These are phyloP conservation scores for Xiphophorus hellerii DNA, from an alignment of 2,113 vertebrate genomes.

Conservation along the genomic window DNA sequence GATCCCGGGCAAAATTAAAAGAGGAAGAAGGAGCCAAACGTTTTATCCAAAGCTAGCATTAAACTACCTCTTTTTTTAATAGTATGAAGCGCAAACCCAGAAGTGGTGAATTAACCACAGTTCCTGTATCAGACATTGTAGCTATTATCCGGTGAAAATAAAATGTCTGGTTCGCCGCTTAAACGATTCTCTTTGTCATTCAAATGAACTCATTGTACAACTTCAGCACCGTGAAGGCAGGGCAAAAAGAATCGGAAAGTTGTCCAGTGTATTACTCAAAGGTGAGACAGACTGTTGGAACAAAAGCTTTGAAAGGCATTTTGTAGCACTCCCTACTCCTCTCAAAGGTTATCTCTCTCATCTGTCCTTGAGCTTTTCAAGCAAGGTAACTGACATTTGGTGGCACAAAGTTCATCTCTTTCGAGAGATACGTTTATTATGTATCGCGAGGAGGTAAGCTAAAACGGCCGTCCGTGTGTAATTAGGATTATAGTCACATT, in stretches of 20 bases:
- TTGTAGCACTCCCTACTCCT: slow-evolving; percentile 49
- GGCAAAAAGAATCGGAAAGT: slow-evolving; percentile 57
- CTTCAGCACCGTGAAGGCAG: slow-evolving; percentile 58
- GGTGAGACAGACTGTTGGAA: slow-evolving; percentile 64
- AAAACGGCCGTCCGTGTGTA: slow-evolving; percentile 46
- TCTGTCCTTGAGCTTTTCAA: slow-evolving; percentile 64
- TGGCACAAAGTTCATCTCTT: slow-evolving; percentile 39
- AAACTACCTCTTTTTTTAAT: too few species aligned
- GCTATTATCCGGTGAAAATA: slow-evolving; percentile 58
- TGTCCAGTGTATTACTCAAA: slow-evolving; percentile 62
- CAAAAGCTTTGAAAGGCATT: slow-evolving; percentile 69
- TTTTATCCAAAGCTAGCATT: too few species aligned
- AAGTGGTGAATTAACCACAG: slow-evolving; percentile 43
- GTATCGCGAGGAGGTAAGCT: slow-evolving; percentile 16
- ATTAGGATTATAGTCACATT: slow-evolving; percentile 70
- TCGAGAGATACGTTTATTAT: slow-evolving; percentile 26
- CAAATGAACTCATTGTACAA: slow-evolving; percentile 66
- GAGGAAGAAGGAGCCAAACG: too few species aligned
- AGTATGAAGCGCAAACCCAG: slow-evolving; percentile 9
- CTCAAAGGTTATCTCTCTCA: slow-evolving; percentile 66
- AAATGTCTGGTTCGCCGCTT: slow-evolving; percentile 55
- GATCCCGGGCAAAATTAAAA: too few species aligned
- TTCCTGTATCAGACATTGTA: slow-evolving; percentile 36
- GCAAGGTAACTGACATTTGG: slow-evolving; percentile 65
- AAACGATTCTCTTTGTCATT: slow-evolving; percentile 74